Evolutionary conservation across 2,113 vertebrate genomes (phyloP).

Genomic region (Erythrolamprus reginae): DNA sequence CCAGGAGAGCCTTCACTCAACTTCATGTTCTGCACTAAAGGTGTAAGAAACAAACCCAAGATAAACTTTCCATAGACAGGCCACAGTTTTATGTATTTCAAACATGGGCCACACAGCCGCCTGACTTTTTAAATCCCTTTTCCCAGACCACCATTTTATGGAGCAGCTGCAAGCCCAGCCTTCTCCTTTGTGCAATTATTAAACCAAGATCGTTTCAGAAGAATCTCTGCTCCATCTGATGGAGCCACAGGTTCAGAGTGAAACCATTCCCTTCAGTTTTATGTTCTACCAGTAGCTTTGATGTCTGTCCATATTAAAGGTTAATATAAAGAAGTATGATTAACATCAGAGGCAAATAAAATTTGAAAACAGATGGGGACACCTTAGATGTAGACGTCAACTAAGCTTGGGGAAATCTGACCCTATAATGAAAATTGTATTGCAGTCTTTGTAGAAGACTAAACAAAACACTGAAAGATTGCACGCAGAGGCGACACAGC

Average conservation of each 20-base stretch:
- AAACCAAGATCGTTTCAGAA: background rate
- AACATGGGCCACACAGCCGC: background rate
- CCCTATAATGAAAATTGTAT: background rate
- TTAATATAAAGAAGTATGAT: background rate
- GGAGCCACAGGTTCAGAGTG: background rate
- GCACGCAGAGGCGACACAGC: background rate
- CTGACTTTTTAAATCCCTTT: background rate
- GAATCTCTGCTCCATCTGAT: background rate
- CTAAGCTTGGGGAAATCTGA: background rate
- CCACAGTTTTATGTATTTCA: background rate
- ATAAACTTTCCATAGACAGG: background rate
- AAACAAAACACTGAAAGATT: background rate
- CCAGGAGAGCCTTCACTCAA: background rate
- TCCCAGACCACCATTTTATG: background rate
- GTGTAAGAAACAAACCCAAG: background rate
- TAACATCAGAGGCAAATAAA: background rate
- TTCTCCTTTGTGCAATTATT: background rate
- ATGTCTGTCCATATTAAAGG: background rate
- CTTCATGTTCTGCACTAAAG: background rate
- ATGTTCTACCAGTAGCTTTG: background rate
- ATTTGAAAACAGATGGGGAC: background rate
- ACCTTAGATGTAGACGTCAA: background rate
- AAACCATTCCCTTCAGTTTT: background rate
- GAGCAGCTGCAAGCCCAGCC: background rate
- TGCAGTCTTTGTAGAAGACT: background rate